These are phyloP conservation scores for Crotophaga sulcirostris DNA, from an alignment of 2,113 vertebrate genomes.

Conservation along the genomic window DNA sequence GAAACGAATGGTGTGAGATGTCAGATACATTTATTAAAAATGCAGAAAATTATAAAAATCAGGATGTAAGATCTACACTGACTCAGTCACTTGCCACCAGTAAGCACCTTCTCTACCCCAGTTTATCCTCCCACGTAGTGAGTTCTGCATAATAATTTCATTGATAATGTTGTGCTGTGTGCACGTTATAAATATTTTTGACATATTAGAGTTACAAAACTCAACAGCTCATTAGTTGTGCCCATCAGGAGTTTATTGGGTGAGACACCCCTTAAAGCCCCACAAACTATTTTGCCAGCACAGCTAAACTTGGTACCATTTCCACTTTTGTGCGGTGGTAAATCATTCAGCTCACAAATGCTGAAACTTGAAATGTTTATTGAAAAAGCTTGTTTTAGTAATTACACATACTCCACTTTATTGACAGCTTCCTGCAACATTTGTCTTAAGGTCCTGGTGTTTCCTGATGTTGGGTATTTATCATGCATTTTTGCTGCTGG, in stretches of 20 bases:
- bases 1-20: conserved; percentile 49
- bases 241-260: not conserved
- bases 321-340: not conserved
- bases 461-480: conserved; percentile 18
- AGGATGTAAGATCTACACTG: not conserved
- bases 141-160: conserved; percentile 45
- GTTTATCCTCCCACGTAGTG: conserved; percentile 12
- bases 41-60: conserved; percentile 38
- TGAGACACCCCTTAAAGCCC: not conserved
- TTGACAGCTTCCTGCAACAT: not conserved
- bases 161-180: conserved; percentile 18
- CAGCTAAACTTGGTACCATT: not conserved
- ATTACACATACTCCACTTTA: not conserved
- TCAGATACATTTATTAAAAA: conserved; percentile 50
- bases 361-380: conserved; percentile 18
- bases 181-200: not conserved
- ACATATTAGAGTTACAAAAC: conserved; percentile 4
- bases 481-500: not conserved
- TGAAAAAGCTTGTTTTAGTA: conserved; percentile 36
- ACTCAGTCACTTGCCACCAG: conserved; percentile 33
- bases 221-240: not conserved
- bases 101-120: not conserved
- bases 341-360: conserved; percentile 35
- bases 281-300: not conserved
- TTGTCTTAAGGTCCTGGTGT: conserved; percentile 9